phyloP scores from a whole-genome alignment of 2,113 vertebrate species.

The Notothenia coriiceps region DNA sequence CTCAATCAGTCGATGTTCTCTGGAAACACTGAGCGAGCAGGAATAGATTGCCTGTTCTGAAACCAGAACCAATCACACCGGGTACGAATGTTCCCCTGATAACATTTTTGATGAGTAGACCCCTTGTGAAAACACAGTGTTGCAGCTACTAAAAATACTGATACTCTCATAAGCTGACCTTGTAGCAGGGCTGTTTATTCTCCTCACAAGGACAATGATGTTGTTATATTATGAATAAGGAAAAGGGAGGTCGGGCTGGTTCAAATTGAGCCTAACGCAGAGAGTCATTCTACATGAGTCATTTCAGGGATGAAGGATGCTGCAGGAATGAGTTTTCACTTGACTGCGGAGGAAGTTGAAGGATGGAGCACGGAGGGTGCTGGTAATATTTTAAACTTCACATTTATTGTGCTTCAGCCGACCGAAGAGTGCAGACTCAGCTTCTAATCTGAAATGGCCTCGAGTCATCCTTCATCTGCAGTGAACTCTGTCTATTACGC shows the following conservation, averaged over 20 bases:
- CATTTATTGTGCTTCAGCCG: constrained; percentile 26
- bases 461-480: constrained; percentile 40
- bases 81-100: constrained; percentile 21
- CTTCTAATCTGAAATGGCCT: constrained; percentile 28
- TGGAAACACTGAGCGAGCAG: constrained; percentile 22
- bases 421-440: constrained; percentile 36
- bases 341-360: constrained; percentile 21
- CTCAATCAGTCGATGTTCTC: constrained; percentile 32
- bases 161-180: constrained; percentile 1
- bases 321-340: constrained; percentile 36
- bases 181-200: constrained; percentile 13
- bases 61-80: constrained; percentile 39
- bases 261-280: constrained; percentile 20
- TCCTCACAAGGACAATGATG: constrained; percentile 22
- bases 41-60: constrained; percentile 20
- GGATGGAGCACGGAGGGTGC: constrained; percentile 31
- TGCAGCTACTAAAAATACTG: constrained; percentile 3
- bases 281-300: constrained; percentile 49
- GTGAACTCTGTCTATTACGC: constrained; percentile 4
- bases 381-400: constrained; percentile 24
- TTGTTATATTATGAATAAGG: neutral
- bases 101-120: constrained; percentile 13
- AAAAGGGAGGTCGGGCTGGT: constrained; percentile 32
- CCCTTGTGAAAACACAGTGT: neutral
- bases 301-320: constrained; percentile 43